Percentiles rank a stretch among this genome's conserved stretches.
These are phyloP conservation scores for Steinernema carpocapsae DNA, from an alignment of 2,888 invertebrate genomes.

Conservation along the genomic window DNA sequence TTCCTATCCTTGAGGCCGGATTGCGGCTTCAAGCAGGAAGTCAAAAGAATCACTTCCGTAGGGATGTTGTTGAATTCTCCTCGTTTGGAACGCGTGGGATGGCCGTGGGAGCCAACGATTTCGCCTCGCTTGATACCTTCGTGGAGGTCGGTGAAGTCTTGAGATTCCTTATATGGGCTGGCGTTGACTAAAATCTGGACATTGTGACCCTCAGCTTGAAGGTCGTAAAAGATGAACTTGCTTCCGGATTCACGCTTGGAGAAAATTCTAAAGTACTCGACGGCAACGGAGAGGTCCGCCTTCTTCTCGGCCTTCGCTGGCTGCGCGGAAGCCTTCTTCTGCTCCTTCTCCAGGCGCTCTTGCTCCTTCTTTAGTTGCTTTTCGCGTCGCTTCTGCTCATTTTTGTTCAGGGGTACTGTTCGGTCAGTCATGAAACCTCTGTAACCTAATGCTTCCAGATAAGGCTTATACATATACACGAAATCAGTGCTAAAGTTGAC, in stretches of 20 bases:
- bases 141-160: conserved; percentile 80
- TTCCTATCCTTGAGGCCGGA: conserved; percentile 94
- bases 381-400: conserved; percentile 88
- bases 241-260: conserved; percentile 90
- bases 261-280: conserved; percentile 89
- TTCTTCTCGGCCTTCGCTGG: conserved; percentile 48
- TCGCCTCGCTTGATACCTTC: conserved; percentile 89
- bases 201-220: conserved; percentile 91
- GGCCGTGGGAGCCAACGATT: conserved; percentile 79
- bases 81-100: conserved; percentile 81
- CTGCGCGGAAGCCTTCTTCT: conserved; percentile 44
- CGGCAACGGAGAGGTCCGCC: conserved; percentile 65
- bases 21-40: conserved; percentile 94
- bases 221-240: conserved; percentile 94
- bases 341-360: conserved; percentile 81
- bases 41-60: conserved; percentile 80
- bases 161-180: conserved; percentile 72
- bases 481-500: no score
- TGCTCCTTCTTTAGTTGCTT: conserved; percentile 92
- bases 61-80: conserved; percentile 96
- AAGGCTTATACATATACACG: no score
- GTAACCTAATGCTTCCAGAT: no score
- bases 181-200: conserved; percentile 74
- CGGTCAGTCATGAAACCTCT: no score
- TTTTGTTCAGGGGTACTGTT: no score